Percentiles rank a stretch among this genome's conserved stretches.
phyloP scores from a whole-genome alignment of 2,113 vertebrate genomes.

The Xiphophorus couchianus region DNA sequence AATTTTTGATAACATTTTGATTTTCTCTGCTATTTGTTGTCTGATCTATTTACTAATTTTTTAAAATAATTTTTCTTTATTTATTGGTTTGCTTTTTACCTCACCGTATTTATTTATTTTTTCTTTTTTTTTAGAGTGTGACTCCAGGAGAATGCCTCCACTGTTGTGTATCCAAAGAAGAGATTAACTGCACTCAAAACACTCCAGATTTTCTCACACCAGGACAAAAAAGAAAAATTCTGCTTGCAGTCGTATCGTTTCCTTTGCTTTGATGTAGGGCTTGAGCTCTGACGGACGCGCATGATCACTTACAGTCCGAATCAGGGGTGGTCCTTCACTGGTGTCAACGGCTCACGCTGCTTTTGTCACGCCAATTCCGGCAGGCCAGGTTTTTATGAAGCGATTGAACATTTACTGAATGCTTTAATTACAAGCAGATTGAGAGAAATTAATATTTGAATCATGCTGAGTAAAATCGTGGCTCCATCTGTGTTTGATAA shows the following conservation, averaged over 20 bases:
- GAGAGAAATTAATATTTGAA: slow-evolving; percentile 71
- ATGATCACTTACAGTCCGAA: slow-evolving; percentile 68
- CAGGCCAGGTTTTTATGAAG: slow-evolving; percentile 64
- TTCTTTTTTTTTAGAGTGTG: slow-evolving; percentile 24
- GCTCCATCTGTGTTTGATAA: slow-evolving; percentile 73
- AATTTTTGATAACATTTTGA: slow-evolving; percentile 58
- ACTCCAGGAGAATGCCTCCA: slow-evolving; percentile 43
- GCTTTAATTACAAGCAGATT: slow-evolving; percentile 74
- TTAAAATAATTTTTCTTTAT: background rate
- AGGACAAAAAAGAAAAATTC: slow-evolving; percentile 4
- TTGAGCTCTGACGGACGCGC: slow-evolving; percentile 57
- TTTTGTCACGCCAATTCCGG: slow-evolving; percentile 61
- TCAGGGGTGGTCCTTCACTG: slow-evolving; percentile 71
- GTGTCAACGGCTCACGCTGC: slow-evolving; percentile 68
- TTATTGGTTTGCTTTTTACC: slow-evolving; percentile 26
- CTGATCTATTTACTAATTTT: slow-evolving; percentile 9
- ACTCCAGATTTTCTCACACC: slow-evolving; percentile 70
- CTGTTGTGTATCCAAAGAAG: slow-evolving; percentile 75
- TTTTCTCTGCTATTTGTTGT: slow-evolving; percentile 59
- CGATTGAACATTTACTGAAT: slow-evolving; percentile 62
- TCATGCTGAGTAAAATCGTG: slow-evolving; percentile 70
- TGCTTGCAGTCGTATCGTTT: slow-evolving; percentile 43
- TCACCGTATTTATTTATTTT: slow-evolving; percentile 36
- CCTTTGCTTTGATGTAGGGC: slow-evolving; percentile 62
- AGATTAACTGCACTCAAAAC: slow-evolving; percentile 74